Evolutionary conservation across 2,113 vertebrate species (phyloP).

Genomic region (Saimiri boliviensis): DNA sequence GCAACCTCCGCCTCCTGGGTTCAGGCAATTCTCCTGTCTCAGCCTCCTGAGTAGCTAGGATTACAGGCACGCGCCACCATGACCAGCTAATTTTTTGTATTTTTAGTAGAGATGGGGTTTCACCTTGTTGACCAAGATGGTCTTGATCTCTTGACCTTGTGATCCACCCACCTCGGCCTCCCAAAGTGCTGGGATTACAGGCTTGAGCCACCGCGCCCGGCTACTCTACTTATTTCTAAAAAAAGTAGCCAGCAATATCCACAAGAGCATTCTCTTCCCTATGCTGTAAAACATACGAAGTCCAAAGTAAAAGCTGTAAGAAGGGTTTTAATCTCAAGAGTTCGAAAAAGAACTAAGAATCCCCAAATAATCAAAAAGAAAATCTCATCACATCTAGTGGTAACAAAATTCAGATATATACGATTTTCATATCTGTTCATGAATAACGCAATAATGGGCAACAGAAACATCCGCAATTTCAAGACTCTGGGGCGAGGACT

Average conservation of each 20-base stretch:
- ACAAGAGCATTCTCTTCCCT: neutral
- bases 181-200: too few species aligned
- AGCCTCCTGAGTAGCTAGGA: too few species aligned
- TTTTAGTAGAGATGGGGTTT: too few species aligned
- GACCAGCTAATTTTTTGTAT: too few species aligned
- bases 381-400: neutral
- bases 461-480: neutral
- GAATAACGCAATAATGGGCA: neutral
- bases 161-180: too few species aligned
- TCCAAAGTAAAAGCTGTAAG: neutral
- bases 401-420: neutral
- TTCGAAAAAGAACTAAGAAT: neutral
- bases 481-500: neutral
- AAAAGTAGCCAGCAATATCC: neutral
- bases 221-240: neutral
- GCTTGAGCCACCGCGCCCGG: too few species aligned
- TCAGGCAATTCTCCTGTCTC: too few species aligned
- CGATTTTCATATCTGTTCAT: neutral
- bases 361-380: neutral
- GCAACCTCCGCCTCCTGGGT: too few species aligned
- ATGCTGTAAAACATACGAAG: neutral
- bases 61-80: too few species aligned
- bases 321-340: constrained; percentile 1
- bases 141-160: too few species aligned
- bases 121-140: too few species aligned